phyloP scores from a whole-genome alignment of 2,888 invertebrate species.

The Cyrtodaria siliqua region DNA sequence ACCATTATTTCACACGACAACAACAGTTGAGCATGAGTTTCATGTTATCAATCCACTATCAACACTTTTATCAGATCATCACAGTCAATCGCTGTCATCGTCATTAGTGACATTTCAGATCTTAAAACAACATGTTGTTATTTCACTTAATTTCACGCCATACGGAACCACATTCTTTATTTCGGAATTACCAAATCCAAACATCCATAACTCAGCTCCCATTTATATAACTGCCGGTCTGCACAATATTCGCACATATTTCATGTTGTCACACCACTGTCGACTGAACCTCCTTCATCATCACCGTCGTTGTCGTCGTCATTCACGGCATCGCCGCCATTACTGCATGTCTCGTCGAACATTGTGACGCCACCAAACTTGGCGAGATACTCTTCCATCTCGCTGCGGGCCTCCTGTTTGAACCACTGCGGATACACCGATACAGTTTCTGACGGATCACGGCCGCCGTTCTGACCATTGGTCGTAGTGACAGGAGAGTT shows the following conservation, averaged over 20 bases:
- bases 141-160: too few relatives aligned
- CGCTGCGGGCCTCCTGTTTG: conserved; percentile 27
- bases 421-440: conserved; percentile 42
- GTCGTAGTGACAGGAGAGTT: not conserved
- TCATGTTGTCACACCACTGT: conserved; percentile 12
- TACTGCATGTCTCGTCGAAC: conserved; percentile 13
- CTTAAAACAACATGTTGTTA: too few relatives aligned
- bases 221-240: too few relatives aligned
- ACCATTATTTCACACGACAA: too few relatives aligned
- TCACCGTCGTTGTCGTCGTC: conserved; percentile 46
- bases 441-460: conserved; percentile 5
- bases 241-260: not conserved
- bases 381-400: conserved; percentile 41
- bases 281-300: conserved; percentile 39
- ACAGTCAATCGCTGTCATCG: too few relatives aligned
- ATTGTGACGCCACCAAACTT: conserved; percentile 50
- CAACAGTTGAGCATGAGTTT: too few relatives aligned
- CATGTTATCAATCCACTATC: too few relatives aligned
- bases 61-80: too few relatives aligned
- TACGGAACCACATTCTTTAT: too few relatives aligned
- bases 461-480: not conserved
- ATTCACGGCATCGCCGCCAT: not conserved
- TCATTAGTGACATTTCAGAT: too few relatives aligned
- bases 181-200: too few relatives aligned
- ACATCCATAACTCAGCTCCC: too few relatives aligned